Percentiles rank a stretch among this genome's conserved stretches.
Conservation (phyloP, 2,888 invertebrate genomes). For the Cheiracanthium punctorium region DNA sequence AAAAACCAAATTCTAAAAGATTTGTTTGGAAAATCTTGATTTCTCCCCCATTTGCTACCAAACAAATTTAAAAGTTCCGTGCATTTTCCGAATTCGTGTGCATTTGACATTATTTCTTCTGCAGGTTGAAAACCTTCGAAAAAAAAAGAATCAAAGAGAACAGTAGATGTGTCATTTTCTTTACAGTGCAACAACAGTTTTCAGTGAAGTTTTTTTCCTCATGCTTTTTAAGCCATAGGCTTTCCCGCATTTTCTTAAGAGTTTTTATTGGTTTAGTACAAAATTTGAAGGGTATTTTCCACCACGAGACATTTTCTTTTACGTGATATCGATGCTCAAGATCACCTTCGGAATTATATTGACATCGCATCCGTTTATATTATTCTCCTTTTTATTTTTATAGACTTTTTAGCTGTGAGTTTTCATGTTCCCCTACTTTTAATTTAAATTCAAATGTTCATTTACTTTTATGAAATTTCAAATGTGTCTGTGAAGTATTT, state of each 20-base stretch:
- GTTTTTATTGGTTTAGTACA: background rate
- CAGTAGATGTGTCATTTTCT: background rate
- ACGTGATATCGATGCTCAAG: too few relatives aligned
- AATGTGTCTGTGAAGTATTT: too few relatives aligned
- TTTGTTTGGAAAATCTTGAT: slow-evolving; percentile 29
- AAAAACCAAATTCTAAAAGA: slow-evolving; percentile 30
- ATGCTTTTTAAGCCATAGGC: background rate
- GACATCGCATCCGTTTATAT: too few relatives aligned
- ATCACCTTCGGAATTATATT: too few relatives aligned
- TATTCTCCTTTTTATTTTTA: too few relatives aligned
- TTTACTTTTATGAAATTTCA: too few relatives aligned
- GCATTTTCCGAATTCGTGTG: background rate
- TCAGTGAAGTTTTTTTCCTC: background rate
- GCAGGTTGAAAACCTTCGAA: too few relatives aligned
- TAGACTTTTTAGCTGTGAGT: too few relatives aligned
- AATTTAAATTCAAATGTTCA: too few relatives aligned
- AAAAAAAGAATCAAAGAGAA: background rate
- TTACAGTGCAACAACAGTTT: background rate
- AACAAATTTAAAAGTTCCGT: slow-evolving; percentile 19
- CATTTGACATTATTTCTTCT: background rate
- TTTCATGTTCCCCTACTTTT: too few relatives aligned
- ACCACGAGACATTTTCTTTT: too few relatives aligned
- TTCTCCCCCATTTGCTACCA: background rate
- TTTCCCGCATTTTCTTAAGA: background rate
- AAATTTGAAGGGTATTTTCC: background rate